Conservation (phyloP, 2,888 invertebrate species). For the Acanthosepion lycidas region DNA sequence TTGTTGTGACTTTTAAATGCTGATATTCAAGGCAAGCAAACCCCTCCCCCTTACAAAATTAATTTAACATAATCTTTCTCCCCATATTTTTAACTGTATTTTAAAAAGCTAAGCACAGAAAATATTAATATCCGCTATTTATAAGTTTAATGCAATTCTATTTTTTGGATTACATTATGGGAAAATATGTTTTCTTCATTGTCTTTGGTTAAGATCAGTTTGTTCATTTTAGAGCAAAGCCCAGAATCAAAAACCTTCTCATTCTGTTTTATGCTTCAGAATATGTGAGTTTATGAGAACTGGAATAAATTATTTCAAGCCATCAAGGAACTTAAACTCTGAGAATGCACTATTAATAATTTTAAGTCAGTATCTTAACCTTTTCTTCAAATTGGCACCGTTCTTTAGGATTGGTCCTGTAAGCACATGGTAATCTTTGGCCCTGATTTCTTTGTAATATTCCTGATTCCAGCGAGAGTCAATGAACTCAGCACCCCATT, state of each 20-base stretch:
- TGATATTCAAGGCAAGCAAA: too few species aligned
- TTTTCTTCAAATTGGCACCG: neutral
- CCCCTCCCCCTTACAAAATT: too few species aligned
- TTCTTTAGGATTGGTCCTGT: neutral
- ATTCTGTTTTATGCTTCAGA: neutral
- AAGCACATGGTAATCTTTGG: neutral
- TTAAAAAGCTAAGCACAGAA: too few species aligned
- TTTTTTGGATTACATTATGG: too few species aligned
- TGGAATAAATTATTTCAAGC: neutral
- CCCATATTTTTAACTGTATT: too few species aligned
- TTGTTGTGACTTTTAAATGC: too few species aligned
- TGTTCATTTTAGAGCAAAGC: neutral
- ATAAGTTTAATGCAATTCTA: too few species aligned
- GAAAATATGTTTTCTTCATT: neutral
- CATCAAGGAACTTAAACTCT: neutral
- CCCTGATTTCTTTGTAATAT: neutral
- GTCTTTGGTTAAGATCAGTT: neutral
- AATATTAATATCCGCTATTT: too few species aligned
- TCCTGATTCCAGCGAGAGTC: neutral
- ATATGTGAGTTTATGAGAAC: neutral
- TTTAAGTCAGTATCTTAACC: constrained; percentile 3
- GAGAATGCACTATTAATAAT: neutral
- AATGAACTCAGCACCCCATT: constrained; percentile 3
- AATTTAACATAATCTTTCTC: too few species aligned
- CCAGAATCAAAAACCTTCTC: neutral